Evolutionary conservation across 2,113 vertebrate species (phyloP), one percentile per base, ranked within the genome.

Genomic region (Verasper variegatus): DNA sequence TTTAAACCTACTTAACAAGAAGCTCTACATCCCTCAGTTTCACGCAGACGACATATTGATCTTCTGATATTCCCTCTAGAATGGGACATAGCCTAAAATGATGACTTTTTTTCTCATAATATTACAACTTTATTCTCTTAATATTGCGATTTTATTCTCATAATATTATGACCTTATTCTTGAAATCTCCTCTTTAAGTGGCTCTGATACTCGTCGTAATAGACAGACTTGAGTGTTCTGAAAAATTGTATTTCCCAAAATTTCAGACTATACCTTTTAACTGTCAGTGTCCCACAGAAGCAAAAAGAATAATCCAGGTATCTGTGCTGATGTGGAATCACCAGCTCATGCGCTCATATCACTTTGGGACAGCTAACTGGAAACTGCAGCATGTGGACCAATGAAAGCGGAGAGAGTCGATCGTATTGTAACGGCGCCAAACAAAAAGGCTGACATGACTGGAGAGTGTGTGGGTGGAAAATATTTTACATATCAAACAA

Each of bases 401-500:
- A 2, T 40, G 62, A 72, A 61, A 60, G 67, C 5, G 24, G 35
- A 64, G 27, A 6, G 45, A 49, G 57, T 10, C 10, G 49, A 45
- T 74, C 5, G 7, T 56, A 49, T 18, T 12, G 51, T 64, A 31
- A 1, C 15, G 40, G 56, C 17, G 63, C 26, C 21, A 51, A 51
- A 6, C 14, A 65, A 10, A 54, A 62, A 68, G 21, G 27, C 66
- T 20, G 6, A 6, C 14, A 23, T 26, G 20, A 71, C 31, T 15
- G 40, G 75, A 68, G 61, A 61, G 67, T 11, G 67, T 51, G 52
- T 58, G 37, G 63, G 11, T 59, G 61, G 20, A 23, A 77, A 82
- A 55, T 78, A 85, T 84, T 85, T 84, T 74, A 71, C 87, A 89
- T 88, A 87, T 92, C 83, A 85, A 72, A 82, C 83, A 58, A 56